A percentile compares a stretch with the other conserved stretches of the same genome.
Evolutionary conservation across 2,797 vertebrate species (phyloP).

Genomic region (Sebastes reedi): DNA sequence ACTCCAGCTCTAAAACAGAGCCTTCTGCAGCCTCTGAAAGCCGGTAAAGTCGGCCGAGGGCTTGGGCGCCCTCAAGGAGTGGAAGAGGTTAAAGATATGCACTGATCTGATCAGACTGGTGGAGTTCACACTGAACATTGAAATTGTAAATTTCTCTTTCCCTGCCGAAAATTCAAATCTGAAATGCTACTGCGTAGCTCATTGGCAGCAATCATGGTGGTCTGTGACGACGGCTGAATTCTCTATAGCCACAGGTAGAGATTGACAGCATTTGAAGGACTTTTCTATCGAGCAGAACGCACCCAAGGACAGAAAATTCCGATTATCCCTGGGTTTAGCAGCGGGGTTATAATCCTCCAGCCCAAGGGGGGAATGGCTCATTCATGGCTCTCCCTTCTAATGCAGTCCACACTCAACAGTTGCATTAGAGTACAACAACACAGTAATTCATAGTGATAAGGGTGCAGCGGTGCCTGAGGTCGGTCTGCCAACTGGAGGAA

Average conservation of each 20-base stretch:
- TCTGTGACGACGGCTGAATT: conserved; percentile 36
- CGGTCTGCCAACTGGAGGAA: conserved; percentile 16
- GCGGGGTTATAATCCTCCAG: conserved; percentile 56
- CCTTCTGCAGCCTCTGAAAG: too few relatives aligned
- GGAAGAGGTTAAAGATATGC: too few relatives aligned
- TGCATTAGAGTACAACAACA: conserved; percentile 53
- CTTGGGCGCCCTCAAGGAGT: too few relatives aligned
- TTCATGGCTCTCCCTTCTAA: conserved; percentile 37
- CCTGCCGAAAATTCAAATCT: not conserved
- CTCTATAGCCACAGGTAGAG: conserved; percentile 54
- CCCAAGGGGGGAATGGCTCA: conserved; percentile 37
- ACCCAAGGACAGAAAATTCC: conserved; percentile 61
- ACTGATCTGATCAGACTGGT: too few relatives aligned
- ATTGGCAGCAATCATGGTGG: conserved; percentile 2
- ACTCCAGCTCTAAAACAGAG: too few relatives aligned
- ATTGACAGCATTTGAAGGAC: conserved; percentile 65
- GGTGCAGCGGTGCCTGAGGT: conserved; percentile 45
- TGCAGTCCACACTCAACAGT: conserved; percentile 44
- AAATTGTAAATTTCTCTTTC: not conserved
- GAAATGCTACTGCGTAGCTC: conserved; percentile 4
- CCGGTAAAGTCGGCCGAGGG: too few relatives aligned
- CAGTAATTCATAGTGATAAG: conserved; percentile 57
- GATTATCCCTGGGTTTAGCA: conserved; percentile 62
- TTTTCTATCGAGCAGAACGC: conserved; percentile 45
- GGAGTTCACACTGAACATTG: not conserved